Conservation (phyloP, 2,888 invertebrate genomes). For the Dexiosoma caninum region DNA sequence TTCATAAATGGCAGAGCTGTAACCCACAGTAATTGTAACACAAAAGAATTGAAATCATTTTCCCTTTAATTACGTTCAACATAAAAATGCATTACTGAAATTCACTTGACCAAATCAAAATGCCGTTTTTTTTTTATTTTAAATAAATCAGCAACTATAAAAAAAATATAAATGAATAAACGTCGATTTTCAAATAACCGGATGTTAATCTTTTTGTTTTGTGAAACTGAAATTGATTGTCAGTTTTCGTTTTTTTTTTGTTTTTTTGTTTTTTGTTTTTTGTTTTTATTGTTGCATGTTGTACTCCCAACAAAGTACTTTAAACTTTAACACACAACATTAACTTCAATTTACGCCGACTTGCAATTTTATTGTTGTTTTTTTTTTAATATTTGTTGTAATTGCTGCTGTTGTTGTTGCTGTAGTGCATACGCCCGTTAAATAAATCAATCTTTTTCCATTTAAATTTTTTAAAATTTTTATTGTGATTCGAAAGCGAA, state of each 20-base stretch:
- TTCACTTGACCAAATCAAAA: slow-evolving; percentile 62
- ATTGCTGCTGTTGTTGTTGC: slow-evolving; percentile 22
- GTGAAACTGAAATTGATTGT: slow-evolving; percentile 34
- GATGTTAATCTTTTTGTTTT: slow-evolving; percentile 46
- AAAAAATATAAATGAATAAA: slow-evolving; percentile 15
- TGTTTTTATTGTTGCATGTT: not conserved
- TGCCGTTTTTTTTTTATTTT: too few relatives aligned
- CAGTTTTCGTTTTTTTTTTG: too few relatives aligned
- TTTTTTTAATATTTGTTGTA: not conserved
- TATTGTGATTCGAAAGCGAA: slow-evolving; percentile 53
- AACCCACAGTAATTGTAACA: not conserved
- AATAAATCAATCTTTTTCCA: slow-evolving; percentile 47
- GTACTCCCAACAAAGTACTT: slow-evolving; percentile 27
- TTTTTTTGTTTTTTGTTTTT: too few relatives aligned
- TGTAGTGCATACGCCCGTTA: slow-evolving; percentile 17
- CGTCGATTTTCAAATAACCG: slow-evolving; percentile 47
- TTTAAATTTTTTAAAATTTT: slow-evolving; percentile 3
- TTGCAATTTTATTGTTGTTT: slow-evolving; percentile 28
- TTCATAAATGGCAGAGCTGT: not conserved
- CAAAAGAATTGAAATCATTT: not conserved
- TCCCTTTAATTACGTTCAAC: slow-evolving; percentile 10
- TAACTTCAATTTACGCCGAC: slow-evolving; percentile 55
- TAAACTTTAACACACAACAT: slow-evolving; percentile 61
- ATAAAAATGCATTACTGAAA: slow-evolving; percentile 9
- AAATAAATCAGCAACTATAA: slow-evolving; percentile 18